Evolutionary conservation across 2,113 vertebrate genomes (phyloP), one percentile per base, ranked within the genome.

Genomic region (Mus pahari): DNA sequence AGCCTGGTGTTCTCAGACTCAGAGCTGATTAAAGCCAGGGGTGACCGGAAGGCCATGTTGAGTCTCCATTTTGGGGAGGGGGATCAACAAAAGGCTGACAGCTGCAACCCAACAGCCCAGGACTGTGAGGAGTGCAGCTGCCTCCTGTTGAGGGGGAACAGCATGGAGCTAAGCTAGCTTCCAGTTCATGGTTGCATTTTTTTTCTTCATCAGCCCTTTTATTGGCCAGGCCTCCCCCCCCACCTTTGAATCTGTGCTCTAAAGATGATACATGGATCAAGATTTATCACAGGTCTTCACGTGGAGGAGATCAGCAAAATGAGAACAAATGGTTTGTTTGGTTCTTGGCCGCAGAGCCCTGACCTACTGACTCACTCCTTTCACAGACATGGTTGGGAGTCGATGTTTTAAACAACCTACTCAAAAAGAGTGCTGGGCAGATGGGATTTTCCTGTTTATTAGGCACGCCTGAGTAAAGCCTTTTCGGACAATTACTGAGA

Each of bases 11-110:
- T 98, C 98, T 98, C 98, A 98, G 98, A 98, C 98, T 98, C 97
- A 28, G 86, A 96, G 96, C 98, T 98, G 98, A 98, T 98, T 98
- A 98, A 98, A 98, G 97, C 96, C 96, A 97, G 98, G 98, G 97
- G 98, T 98, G 98, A 98, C 91, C 95, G 86, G 96, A 98, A 99
- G 98, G 98, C 98, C 98, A 97, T 98, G 97, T 98, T 97, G 53
- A 98, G 97, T 98, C 98, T 98, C 16, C 0, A 31, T 97, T 96
- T 95, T 98, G 97, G 96, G 97, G 95, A 89, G 91, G 93, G 94
- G 95, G 90, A 55, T 96, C 96, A 91, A 90, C 94, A 97, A 98
- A 98, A 95, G 92, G 94, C 97, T 97, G 97, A 98, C 98, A 98
- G 98, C 98, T 98, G 98, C 96, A 97, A 95, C 95, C 96, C 98